Conservation (phyloP, 2,888 invertebrate species). For the Zygogramma bicolorata region DNA sequence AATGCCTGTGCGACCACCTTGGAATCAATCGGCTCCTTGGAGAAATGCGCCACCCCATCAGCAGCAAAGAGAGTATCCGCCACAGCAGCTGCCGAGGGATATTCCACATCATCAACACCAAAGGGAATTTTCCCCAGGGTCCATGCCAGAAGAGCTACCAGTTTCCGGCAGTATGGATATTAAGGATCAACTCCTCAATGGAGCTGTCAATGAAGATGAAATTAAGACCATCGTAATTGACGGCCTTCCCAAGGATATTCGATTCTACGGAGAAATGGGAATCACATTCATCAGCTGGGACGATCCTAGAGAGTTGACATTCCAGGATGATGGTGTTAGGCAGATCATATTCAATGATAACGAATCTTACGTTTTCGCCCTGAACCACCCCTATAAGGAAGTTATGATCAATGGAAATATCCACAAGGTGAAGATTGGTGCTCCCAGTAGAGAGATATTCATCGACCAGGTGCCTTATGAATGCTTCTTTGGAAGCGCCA, state of each 20-base stretch:
- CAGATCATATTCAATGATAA: constrained; percentile 83
- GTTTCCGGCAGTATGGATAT: not conserved
- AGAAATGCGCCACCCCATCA: constrained; percentile 46
- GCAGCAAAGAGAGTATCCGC: constrained; percentile 37
- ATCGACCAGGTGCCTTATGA: constrained; percentile 92
- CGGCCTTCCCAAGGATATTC: constrained; percentile 81
- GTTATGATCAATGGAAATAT: constrained; percentile 79
- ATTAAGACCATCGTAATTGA: constrained; percentile 87
- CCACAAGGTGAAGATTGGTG: constrained; percentile 88
- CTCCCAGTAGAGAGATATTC: constrained; percentile 90
- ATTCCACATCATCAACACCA: not conserved
- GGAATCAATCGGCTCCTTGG: constrained; percentile 35
- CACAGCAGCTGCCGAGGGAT: constrained; percentile 6
- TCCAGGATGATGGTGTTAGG: constrained; percentile 80
- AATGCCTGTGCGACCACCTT: constrained; percentile 29
- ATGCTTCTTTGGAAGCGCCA: constrained; percentile 91
- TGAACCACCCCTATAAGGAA: constrained; percentile 80
- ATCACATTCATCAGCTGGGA: constrained; percentile 88
- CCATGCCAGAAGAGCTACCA: not conserved
- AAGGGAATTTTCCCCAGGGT: not conserved
- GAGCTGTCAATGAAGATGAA: constrained; percentile 73
- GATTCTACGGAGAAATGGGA: constrained; percentile 88
- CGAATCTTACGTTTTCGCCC: constrained; percentile 73
- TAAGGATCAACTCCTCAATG: constrained; percentile 30
- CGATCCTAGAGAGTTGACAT: constrained; percentile 87